phyloP scores from a whole-genome alignment of 2,888 invertebrate genomes.

The Carpatolechia fugitivella region DNA sequence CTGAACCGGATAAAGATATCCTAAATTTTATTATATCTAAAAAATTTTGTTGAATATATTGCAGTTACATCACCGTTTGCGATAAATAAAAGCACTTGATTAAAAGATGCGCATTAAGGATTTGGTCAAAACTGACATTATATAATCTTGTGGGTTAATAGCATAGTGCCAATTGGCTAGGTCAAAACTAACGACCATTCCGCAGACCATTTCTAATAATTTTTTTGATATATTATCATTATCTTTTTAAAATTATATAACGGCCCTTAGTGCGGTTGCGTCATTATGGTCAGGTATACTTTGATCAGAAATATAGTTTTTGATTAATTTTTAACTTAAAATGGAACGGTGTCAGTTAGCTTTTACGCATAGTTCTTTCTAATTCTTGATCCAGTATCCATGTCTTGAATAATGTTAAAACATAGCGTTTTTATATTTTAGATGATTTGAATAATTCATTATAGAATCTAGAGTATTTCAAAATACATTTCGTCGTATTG shows the following conservation, averaged over 20 bases:
- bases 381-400: too few species aligned
- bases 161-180: conserved; percentile 23
- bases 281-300: not conserved
- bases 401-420: too few species aligned
- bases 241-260: conserved; percentile 6
- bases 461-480: too few species aligned
- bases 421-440: too few species aligned
- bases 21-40: not conserved
- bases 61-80: not conserved
- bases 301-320: not conserved
- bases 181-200: not conserved
- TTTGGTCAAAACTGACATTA: conserved; percentile 28
- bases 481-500: too few species aligned
- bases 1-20: conserved; percentile 1
- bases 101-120: conserved; percentile 19
- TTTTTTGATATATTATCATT: not conserved
- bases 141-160: conserved; percentile 40
- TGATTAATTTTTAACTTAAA: too few species aligned
- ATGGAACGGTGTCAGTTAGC: too few species aligned
- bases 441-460: too few species aligned
- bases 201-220: not conserved
- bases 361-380: too few species aligned
- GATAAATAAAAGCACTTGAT: conserved; percentile 7
- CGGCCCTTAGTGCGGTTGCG: conserved; percentile 3
- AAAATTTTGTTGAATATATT: not conserved